Percentiles rank a stretch among this genome's conserved stretches.
phyloP scores from a whole-genome alignment of 2,888 invertebrate genomes.

The Leuctra nigra region DNA sequence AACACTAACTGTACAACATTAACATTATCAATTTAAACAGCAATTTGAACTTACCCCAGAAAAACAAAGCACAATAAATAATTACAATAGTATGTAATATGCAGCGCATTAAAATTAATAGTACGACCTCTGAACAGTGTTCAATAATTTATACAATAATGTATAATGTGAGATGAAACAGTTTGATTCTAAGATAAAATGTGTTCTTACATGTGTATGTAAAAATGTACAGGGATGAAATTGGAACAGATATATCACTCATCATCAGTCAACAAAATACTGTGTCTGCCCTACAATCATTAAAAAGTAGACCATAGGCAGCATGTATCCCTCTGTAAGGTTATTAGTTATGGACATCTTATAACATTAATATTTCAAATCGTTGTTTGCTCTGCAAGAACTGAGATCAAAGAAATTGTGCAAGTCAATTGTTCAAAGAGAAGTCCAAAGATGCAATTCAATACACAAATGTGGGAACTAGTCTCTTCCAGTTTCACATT shows the following conservation, averaged over 20 bases:
- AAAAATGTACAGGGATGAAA: slow-evolving; percentile 24
- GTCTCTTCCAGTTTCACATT: slow-evolving; percentile 32
- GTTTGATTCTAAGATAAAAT: slow-evolving; percentile 1
- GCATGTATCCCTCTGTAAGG: background rate
- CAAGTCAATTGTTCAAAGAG: slow-evolving; percentile 32
- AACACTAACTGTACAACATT: slow-evolving; percentile 27
- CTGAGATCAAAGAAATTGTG: slow-evolving; percentile 43
- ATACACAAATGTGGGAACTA: slow-evolving; percentile 33
- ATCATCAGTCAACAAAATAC: slow-evolving; percentile 22
- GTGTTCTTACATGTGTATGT: background rate
- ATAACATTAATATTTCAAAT: slow-evolving; percentile 35
- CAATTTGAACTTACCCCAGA: slow-evolving; percentile 13
- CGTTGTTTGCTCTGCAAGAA: slow-evolving; percentile 40
- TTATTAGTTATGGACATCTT: slow-evolving; percentile 11
- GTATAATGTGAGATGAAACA: background rate
- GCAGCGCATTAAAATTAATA: background rate
- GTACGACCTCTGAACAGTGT: background rate
- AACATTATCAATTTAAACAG: too few relatives aligned
- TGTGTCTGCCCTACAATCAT: slow-evolving; percentile 31
- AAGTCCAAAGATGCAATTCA: slow-evolving; percentile 24
- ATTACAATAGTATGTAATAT: slow-evolving; percentile 19
- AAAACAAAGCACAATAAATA: slow-evolving; percentile 27
- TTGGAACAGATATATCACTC: slow-evolving; percentile 25
- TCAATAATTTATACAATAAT: slow-evolving; percentile 2
- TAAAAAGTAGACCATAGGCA: slow-evolving; percentile 5